Base-by-base conservation (phyloP, 2,888 invertebrate genomes). In the Microdon myrmicae region DNA sequence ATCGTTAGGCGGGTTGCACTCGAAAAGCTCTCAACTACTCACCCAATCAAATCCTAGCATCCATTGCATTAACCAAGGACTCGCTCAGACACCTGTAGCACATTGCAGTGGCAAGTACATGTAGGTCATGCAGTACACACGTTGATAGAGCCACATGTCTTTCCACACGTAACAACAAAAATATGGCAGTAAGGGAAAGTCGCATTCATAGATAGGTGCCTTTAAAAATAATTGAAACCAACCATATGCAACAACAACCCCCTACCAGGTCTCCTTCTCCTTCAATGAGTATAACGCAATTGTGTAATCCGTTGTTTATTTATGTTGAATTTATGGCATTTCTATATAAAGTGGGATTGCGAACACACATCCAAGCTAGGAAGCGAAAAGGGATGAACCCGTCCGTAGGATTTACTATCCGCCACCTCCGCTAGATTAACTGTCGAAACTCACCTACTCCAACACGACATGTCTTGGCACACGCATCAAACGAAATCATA, bases 71-170 rank as follows among this genome's bases (percentile, higher is more conserved):
- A 7, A 6, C 6, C 4, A 17, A 41, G 23, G 22, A 29, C 37
- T 37, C 29, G 9, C 28, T 35, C 41, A 51, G 16, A 2, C 37
- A 53, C 53, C 34, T 53, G 53, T 53, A 43, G 43, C 41, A 12
- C 12, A 13, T 7, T 34, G 19, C 19, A 45, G 1, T 14, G 7
- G 34, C 25, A 10, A 6, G 17, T 10, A 22, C 23, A n/a, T 20
- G 20, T 26, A 12, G 26, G 8, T 17, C 12, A 25, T 23, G 25
- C 22, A 23, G 16, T 5, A 25, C 25, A 39, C 38, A 39, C 10
- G 9, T 3, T 6, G 16, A 31, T n/a, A n/a, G n/a, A n/a, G n/a
- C n/a, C 38, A 29, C 37, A 37, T 48, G 29, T 16, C 23, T 13
- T 8, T 5, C 9, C 16, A 28, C 23, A 38, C 22, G 38, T 17